Percentiles rank a stretch among this genome's conserved stretches.
Evolutionary conservation across 2,888 invertebrate species (phyloP).

Genomic region (Erebia palarica): DNA sequence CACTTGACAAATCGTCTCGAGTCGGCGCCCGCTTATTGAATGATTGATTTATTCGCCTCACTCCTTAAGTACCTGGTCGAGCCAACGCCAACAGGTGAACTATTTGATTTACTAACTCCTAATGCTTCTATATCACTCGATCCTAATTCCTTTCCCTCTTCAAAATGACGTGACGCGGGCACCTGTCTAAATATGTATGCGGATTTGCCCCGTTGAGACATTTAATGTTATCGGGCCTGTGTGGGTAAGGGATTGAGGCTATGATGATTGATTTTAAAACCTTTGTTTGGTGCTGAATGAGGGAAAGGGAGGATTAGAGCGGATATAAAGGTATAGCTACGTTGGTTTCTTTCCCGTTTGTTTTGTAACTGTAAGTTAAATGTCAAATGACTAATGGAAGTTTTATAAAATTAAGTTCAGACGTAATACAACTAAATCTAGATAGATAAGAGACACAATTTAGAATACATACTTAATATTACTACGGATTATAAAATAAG

Average conservation of each 20-base stretch:
- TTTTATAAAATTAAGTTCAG: too few species aligned
- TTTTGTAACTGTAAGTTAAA: neutral
- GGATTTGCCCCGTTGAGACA: conserved; percentile 56
- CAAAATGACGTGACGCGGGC: conserved; percentile 70
- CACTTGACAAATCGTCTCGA: conserved; percentile 68
- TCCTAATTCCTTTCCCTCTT: conserved; percentile 70
- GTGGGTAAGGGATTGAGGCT: conserved; percentile 50
- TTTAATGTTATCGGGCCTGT: conserved; percentile 45
- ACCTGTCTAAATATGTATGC: conserved; percentile 49
- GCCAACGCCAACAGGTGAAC: conserved; percentile 72
- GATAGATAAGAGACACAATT: too few species aligned
- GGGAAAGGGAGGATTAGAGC: conserved; percentile 20
- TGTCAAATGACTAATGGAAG: neutral
- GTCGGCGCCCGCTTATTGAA: conserved; percentile 65
- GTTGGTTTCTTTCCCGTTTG: conserved; percentile 8
- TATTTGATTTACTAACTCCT: conserved; percentile 74
- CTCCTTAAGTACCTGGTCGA: conserved; percentile 49
- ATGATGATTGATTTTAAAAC: conserved; percentile 63
- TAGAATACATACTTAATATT: too few species aligned
- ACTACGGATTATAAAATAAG: neutral
- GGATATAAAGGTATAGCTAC: neutral
- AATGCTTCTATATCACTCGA: conserved; percentile 70
- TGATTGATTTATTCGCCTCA: conserved; percentile 74
- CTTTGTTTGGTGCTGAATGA: conserved; percentile 24
- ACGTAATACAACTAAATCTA: too few species aligned